Evolutionary conservation across 1,140 invertebrate species (phyloP), one percentile per base, ranked within the genome.

Genomic region (Megalopta genalis): DNA sequence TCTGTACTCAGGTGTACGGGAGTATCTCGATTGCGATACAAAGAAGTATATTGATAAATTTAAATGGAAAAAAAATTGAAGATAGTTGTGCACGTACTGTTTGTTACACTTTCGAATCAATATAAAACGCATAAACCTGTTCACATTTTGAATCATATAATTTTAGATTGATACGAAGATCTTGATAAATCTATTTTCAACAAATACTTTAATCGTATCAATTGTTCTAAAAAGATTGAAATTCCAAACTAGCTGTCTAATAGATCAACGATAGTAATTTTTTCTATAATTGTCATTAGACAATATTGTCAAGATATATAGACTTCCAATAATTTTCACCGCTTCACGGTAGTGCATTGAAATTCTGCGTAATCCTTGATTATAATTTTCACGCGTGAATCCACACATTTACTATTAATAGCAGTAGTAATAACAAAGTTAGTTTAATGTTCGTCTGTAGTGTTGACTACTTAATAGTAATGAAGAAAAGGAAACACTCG

Each of bases 361-460:
- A 25, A 42, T 75, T 12, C 74, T 49, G 18, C 69, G 54, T 83
- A 84, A 86, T n/a, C 81, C 80, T 87, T 74, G 78, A 71, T 67
- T 80, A 73, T 85, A 82, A 42, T 80, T 69, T 46, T 88, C 78
- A 77, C 25, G 2, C 73, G 65, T 80, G 82, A 65, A 80, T 70
- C 27, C 85, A 86, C 73, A 78, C 73, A 78, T 83, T 88, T 85
- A 88, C 57, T 87, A 78, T 63, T 70, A 70, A 77, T 85, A 87
- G 72, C 63, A 57, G 46, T 86, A 87, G 59, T 82, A 83, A 84
- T 71, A 75, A 77, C 65, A 69, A 8, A 18, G 72, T 80, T 82
- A 87, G 82, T 85, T 74, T 54, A 74, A 81, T 71, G 25, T 78
- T 64, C 71, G 52, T 66, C 71, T 66, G 10, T 72, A 72, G 60